phyloP scores from a whole-genome alignment of 2,113 vertebrate genomes.

The Burhinus bistriatus region DNA sequence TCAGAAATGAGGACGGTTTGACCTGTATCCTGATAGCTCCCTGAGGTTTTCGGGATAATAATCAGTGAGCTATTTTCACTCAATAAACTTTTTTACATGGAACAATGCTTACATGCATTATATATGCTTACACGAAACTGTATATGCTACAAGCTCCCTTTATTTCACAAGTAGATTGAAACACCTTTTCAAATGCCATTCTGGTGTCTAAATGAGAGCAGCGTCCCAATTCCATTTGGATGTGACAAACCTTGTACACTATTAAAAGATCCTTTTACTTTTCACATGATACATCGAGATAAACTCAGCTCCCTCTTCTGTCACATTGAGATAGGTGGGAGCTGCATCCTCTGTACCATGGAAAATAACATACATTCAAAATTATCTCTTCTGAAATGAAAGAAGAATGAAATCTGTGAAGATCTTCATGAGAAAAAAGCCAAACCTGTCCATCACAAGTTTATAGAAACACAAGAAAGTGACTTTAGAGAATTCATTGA shows the following conservation, averaged over 20 bases:
- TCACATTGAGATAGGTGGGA: background rate
- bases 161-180: background rate
- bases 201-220: background rate
- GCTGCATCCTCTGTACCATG: background rate
- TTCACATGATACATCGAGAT: background rate
- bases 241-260: background rate
- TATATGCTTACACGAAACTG: background rate
- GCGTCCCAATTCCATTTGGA: background rate
- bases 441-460: fast-evolving
- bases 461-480: background rate
- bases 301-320: background rate
- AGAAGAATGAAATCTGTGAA: background rate
- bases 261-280: background rate
- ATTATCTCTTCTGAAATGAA: background rate
- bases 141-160: fast-evolving
- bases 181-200: background rate
- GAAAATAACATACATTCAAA: background rate
- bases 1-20: background rate
- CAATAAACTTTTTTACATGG: background rate
- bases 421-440: background rate
- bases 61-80: background rate
- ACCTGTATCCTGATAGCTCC: background rate
- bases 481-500: no score
- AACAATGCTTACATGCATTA: background rate
- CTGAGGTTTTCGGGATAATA: background rate